A percentile compares a stretch with the other conserved stretches of the same genome.
Conservation (phyloP, 1,140 invertebrate species). For the Drosophila tani region DNA sequence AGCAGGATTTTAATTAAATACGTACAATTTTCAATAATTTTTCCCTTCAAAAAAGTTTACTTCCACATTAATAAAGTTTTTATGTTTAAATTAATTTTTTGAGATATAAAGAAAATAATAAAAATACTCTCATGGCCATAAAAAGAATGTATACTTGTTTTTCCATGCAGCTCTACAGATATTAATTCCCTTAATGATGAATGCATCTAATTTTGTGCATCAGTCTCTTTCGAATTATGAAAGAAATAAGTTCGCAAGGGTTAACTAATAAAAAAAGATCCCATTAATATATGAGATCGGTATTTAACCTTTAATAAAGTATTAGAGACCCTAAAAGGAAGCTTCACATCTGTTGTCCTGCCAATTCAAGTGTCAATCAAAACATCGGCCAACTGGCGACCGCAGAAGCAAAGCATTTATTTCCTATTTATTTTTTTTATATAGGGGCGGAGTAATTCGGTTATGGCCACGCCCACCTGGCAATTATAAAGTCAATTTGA, state of each 20-base stretch:
- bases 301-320: not conserved
- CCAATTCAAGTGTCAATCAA: conserved; percentile 46
- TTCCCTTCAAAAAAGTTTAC: too few species aligned
- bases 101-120: too few species aligned
- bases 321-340: not conserved
- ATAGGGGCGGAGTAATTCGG: conserved; percentile 27
- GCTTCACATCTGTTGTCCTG: conserved; percentile 31
- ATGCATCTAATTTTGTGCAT: too few species aligned
- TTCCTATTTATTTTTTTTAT: not conserved
- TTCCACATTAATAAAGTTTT: too few species aligned
- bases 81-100: too few species aligned
- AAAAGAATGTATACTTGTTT: too few species aligned
- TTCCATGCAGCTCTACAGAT: not conserved
- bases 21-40: too few species aligned
- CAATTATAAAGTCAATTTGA: conserved; percentile 73
- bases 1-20: too few species aligned
- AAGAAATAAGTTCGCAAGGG: too few species aligned
- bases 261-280: not conserved
- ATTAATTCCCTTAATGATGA: too few species aligned
- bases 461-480: conserved; percentile 50
- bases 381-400: conserved; percentile 38
- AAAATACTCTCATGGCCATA: too few species aligned
- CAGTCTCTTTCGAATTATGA: too few species aligned
- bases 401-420: conserved; percentile 39
- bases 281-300: not conserved